Evolutionary conservation across 2,888 invertebrate species (phyloP).

Genomic region (Hymenopus coronatus): DNA sequence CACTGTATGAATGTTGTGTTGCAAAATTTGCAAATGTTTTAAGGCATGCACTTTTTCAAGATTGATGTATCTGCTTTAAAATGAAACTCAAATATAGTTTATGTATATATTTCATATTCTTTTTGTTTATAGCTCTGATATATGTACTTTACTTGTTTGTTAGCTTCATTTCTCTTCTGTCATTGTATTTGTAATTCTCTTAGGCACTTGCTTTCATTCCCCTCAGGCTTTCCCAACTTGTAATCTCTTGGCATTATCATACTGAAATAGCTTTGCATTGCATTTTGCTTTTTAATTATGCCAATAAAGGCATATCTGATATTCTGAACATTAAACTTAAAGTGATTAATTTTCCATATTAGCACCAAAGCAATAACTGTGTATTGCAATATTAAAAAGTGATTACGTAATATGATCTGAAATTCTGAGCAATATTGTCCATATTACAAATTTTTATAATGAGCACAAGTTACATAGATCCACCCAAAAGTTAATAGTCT

Average conservation of each 20-base stretch:
- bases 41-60: neutral
- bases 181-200: neutral
- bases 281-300: neutral
- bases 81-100: neutral
- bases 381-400: neutral
- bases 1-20: neutral
- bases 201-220: constrained; percentile 1
- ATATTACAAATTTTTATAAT: neutral
- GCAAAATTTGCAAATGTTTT: neutral
- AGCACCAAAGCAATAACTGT: neutral
- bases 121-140: neutral
- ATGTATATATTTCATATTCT: neutral
- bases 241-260: neutral
- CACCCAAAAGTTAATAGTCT: neutral
- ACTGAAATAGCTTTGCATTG: neutral
- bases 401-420: neutral
- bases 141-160: neutral
- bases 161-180: neutral
- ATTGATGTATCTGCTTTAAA: neutral
- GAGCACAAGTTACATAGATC: neutral
- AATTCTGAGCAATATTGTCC: neutral
- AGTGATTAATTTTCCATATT: neutral
- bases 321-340: neutral
- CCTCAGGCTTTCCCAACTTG: neutral
- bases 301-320: neutral